Evolutionary conservation across 2,797 vertebrate species (phyloP).

Genomic region (Ammospiza maritima): DNA sequence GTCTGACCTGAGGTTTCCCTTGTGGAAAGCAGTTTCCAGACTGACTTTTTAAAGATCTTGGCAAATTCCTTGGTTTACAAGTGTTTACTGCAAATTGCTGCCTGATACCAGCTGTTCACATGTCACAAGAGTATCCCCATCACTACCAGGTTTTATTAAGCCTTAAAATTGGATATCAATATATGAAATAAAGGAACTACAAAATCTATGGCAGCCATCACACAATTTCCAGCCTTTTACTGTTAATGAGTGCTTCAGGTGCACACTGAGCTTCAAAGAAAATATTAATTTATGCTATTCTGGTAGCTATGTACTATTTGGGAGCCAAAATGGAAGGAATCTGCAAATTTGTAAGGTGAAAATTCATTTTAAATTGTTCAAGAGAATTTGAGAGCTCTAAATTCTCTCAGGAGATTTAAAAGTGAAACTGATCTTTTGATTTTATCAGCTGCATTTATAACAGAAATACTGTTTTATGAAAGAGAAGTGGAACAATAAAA

Average conservation of each 20-base stretch:
- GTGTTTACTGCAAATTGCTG: not conserved
- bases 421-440: constrained; percentile 49
- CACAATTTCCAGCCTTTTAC: not conserved
- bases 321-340: constrained; percentile 43
- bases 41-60: not conserved
- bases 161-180: not conserved
- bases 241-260: not conserved
- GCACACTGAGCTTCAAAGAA: constrained; percentile 16
- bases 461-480: constrained; percentile 33
- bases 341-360: constrained; percentile 27
- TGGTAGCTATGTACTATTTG: constrained; percentile 44
- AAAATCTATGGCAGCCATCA: not conserved
- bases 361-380: constrained; percentile 33
- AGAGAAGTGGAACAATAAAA: constrained; percentile 39
- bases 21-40: not conserved
- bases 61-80: not conserved
- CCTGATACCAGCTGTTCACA: not conserved
- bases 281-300: constrained; percentile 61
- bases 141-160: not conserved
- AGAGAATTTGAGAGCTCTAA: constrained; percentile 59
- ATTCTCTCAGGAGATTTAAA: constrained; percentile 57
- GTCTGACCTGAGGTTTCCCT: not conserved
- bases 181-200: not conserved
- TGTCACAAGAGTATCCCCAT: not conserved
- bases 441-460: constrained; percentile 43